phyloP scores from a whole-genome alignment of 2,888 invertebrate genomes.

The Acleris emargana region DNA sequence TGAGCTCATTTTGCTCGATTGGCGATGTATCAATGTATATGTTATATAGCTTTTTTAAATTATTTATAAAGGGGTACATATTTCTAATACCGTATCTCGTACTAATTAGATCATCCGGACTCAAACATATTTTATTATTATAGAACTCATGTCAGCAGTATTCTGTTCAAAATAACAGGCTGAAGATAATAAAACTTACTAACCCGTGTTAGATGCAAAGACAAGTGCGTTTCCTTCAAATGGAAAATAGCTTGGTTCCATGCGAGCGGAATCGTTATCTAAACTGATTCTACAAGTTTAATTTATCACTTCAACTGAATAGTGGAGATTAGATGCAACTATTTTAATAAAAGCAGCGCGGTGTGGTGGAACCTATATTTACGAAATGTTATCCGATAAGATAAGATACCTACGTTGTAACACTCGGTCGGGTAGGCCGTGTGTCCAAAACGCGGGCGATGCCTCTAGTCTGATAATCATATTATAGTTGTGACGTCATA shows the following conservation, averaged over 20 bases:
- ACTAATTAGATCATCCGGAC: no score
- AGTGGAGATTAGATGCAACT: constrained; percentile 21
- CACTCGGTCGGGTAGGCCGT: constrained; percentile 9
- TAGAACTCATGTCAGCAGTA: no score
- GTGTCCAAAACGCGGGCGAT: constrained; percentile 24
- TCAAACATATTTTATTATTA: no score
- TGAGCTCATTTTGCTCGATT: no score
- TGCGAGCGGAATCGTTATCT: neutral
- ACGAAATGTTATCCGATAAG: constrained; percentile 31
- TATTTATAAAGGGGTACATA: no score
- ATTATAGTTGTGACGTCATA: constrained; percentile 18
- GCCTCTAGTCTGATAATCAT: constrained; percentile 25
- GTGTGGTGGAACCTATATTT: constrained; percentile 27
- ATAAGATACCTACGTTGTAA: constrained; percentile 18
- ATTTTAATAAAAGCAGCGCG: constrained; percentile 29
- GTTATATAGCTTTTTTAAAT: no score
- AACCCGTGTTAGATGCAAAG: neutral
- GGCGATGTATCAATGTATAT: no score
- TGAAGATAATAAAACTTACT: no score
- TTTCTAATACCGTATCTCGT: no score
- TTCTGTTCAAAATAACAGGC: no score
- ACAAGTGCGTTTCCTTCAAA: neutral
- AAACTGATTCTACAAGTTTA: neutral
- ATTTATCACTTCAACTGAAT: constrained; percentile 1
- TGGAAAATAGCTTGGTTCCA: neutral